These are phyloP conservation scores for Crematogaster levior DNA, from an alignment of 2,888 invertebrate genomes.

Conservation along the genomic window DNA sequence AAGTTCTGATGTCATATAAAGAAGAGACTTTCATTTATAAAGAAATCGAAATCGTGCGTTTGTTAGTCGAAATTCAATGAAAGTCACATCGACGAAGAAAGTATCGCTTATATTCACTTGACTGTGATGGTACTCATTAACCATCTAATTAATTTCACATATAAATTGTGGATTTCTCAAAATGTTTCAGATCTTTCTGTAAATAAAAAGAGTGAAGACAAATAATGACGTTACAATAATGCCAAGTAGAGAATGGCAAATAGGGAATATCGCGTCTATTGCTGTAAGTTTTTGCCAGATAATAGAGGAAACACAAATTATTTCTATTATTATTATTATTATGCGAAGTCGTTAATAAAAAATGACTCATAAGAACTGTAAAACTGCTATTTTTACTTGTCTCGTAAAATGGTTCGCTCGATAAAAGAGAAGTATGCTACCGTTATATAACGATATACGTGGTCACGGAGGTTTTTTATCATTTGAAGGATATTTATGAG, in stretches of 20 bases:
- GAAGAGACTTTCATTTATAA: neutral
- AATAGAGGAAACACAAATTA: constrained; percentile 7
- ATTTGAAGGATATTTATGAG: constrained; percentile 43
- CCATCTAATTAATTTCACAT: too few relatives aligned
- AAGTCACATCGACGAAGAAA: neutral
- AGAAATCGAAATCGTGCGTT: neutral
- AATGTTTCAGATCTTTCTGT: neutral
- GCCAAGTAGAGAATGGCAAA: neutral
- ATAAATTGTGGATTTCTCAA: too few relatives aligned
- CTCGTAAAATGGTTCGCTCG: constrained; percentile 45
- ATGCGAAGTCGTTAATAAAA: constrained; percentile 36
- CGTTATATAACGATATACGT: constrained; percentile 45
- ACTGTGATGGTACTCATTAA: neutral
- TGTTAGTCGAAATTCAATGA: neutral
- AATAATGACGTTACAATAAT: neutral
- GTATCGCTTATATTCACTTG: neutral
- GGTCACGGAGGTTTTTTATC: constrained; percentile 41
- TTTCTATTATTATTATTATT: constrained; percentile 21
- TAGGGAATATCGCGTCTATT: neutral
- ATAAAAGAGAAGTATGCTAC: constrained; percentile 44
- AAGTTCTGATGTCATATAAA: neutral
- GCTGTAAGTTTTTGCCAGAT: neutral
- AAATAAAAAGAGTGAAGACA: neutral
- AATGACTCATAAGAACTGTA: constrained; percentile 39
- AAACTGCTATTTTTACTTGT: constrained; percentile 52